A percentile compares a stretch with the other conserved stretches of the same genome.
Conservation (phyloP, 2,797 vertebrate species). For the Capromys pilorides region DNA sequence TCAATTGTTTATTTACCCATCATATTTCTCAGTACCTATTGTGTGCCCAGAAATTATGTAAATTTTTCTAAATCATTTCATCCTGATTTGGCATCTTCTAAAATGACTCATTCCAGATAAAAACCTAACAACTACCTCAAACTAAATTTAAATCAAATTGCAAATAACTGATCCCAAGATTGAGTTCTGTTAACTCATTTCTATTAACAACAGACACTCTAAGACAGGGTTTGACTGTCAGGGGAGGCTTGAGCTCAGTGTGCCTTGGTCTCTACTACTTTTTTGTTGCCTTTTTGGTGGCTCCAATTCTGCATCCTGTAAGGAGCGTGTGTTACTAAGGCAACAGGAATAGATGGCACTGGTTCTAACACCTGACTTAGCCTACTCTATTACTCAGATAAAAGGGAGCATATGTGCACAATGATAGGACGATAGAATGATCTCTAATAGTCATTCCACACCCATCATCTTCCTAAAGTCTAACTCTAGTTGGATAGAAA, state of each 20-base stretch:
- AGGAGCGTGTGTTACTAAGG: not conserved
- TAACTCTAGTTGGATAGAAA: not conserved
- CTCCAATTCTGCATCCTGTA: not conserved
- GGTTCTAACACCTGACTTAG: not conserved
- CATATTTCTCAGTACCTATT: not conserved
- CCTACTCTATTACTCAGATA: not conserved
- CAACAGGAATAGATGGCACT: not conserved
- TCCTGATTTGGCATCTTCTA: not conserved
- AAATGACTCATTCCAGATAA: not conserved
- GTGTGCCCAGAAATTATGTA: not conserved
- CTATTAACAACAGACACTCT: not conserved
- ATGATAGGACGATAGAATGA: not conserved
- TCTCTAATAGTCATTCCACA: not conserved
- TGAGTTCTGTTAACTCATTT: not conserved
- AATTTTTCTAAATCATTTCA: not conserved
- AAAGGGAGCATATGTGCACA: not conserved
- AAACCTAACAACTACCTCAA: not conserved
- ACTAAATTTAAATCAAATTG: not conserved
- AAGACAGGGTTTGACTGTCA: not conserved
- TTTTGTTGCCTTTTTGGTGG: not conserved
- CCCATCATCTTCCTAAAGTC: not conserved
- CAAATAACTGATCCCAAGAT: not conserved
- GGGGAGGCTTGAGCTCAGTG: not conserved
- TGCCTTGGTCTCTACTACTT: not conserved
- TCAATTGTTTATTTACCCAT: not conserved